A percentile compares a stretch with the other conserved stretches of the same genome.
These are phyloP conservation scores for Bolinopsis microptera DNA, from an alignment of 37 sponge, comb jelly and placozoan species.

Conservation along the genomic window DNA sequence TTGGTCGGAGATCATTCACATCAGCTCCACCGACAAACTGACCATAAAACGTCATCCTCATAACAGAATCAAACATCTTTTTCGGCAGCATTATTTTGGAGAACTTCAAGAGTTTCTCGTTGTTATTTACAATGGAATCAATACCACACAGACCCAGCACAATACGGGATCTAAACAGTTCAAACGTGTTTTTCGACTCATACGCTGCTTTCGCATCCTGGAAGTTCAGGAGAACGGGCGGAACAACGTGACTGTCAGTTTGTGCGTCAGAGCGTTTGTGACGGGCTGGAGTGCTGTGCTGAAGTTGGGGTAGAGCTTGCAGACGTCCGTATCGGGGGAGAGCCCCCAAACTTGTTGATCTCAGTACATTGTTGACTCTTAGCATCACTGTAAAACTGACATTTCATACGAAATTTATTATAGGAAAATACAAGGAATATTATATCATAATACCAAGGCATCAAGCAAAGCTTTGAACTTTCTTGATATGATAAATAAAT, in stretches of 20 bases:
- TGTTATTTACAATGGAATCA: constrained; percentile 34
- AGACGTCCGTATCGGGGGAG: not conserved
- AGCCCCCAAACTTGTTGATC: not conserved
- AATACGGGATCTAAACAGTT: not conserved
- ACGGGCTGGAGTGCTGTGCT: not conserved
- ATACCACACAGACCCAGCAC: constrained; percentile 31
- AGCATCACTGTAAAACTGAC: not conserved
- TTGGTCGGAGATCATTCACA: constrained; percentile 67
- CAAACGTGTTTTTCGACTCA: not conserved
- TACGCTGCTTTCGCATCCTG: constrained; percentile 31
- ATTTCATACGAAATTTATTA: too few relatives aligned
- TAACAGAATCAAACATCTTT: constrained; percentile 68
- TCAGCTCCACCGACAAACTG: constrained; percentile 92
- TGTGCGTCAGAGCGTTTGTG: not conserved
- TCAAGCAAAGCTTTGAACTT: too few relatives aligned
- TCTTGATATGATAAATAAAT: too few relatives aligned
- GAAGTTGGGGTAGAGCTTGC: not conserved
- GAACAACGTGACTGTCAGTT: not conserved
- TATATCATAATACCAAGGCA: too few relatives aligned
- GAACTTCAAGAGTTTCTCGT: constrained; percentile 69
- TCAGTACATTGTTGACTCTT: not conserved
- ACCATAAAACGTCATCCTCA: constrained; percentile 84
- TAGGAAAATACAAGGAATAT: too few relatives aligned
- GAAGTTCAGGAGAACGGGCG: constrained; percentile 52
- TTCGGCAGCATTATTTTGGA: constrained; percentile 66